These are phyloP conservation scores for Bucorvus abyssinicus DNA, from an alignment of 2,797 vertebrate genomes.

Conservation along the genomic window DNA sequence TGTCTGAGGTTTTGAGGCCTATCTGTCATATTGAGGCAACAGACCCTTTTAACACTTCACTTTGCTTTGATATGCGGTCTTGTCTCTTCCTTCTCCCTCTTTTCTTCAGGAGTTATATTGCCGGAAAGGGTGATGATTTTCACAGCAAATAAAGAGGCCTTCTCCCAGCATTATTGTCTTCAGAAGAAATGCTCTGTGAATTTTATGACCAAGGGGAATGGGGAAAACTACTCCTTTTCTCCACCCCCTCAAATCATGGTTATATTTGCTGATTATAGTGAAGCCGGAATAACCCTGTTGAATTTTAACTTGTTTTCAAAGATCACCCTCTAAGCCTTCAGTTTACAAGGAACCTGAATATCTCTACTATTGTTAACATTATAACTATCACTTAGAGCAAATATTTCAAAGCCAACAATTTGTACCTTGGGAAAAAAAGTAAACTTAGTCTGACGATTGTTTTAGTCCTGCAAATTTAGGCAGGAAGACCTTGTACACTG, in stretches of 20 bases:
- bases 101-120: constrained; percentile 83
- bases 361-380: constrained; percentile 40
- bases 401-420: constrained; percentile 11
- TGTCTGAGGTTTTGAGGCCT: constrained; percentile 79
- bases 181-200: constrained; percentile 72
- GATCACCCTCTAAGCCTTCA: constrained; percentile 39
- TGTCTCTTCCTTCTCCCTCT: constrained; percentile 77
- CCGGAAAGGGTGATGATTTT: constrained; percentile 85
- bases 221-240: constrained; percentile 55
- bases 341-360: constrained; percentile 43
- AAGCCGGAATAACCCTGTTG: constrained; percentile 64
- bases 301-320: constrained; percentile 73
- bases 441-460: not conserved
- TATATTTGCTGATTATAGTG: constrained; percentile 71
- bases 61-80: constrained; percentile 91
- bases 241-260: constrained; percentile 65
- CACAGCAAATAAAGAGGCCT: constrained; percentile 81
- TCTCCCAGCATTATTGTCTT: constrained; percentile 75
- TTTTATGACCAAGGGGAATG: constrained; percentile 75
- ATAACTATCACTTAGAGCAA: constrained; percentile 16
- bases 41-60: constrained; percentile 85
- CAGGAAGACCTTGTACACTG: not conserved
- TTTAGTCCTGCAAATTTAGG: not conserved
- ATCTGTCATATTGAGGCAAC: constrained; percentile 87
- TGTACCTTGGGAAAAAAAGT: not conserved